Evolutionary conservation across 2,797 vertebrate species (phyloP).

Genomic region (Gymnothorax reevesii): DNA sequence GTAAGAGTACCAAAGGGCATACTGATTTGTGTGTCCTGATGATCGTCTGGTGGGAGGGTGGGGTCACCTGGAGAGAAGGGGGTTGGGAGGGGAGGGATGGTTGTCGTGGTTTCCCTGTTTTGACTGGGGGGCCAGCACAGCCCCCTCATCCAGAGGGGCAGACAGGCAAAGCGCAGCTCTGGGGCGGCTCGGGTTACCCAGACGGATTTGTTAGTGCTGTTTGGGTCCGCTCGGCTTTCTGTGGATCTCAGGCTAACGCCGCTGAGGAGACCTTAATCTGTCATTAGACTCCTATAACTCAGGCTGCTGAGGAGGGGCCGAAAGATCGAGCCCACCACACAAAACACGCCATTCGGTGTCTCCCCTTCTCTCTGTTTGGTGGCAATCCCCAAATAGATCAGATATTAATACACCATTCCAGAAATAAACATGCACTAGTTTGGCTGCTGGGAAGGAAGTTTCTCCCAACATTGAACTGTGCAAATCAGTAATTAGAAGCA

Average conservation of each 20-base stretch:
- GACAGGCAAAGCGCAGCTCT: conserved; percentile 47
- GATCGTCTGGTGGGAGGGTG: neutral
- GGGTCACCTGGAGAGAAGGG: neutral
- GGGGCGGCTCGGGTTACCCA: conserved; percentile 76
- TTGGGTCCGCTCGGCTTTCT: conserved; percentile 71
- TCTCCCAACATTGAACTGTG: neutral
- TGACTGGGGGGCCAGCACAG: conserved; percentile 27
- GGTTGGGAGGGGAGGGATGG: neutral
- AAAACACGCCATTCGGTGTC: neutral
- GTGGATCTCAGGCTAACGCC: conserved; percentile 67
- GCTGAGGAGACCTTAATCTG: conserved; percentile 81
- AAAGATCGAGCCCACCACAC: neutral
- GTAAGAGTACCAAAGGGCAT: conserved; percentile 16
- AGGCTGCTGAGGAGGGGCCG: neutral
- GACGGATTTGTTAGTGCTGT: conserved; percentile 84
- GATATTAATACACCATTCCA: neutral
- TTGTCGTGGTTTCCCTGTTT: conserved; percentile 10
- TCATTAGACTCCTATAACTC: conserved; percentile 81
- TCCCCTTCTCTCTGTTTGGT: neutral
- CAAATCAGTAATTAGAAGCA: neutral
- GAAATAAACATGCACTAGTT: neutral
- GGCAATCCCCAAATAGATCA: neutral
- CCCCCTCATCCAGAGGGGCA: conserved; percentile 41
- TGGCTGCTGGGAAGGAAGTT: neutral
- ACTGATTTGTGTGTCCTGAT: neutral